Conservation (phyloP, 2,797 vertebrate species). For the Hylomyscus alleni region DNA sequence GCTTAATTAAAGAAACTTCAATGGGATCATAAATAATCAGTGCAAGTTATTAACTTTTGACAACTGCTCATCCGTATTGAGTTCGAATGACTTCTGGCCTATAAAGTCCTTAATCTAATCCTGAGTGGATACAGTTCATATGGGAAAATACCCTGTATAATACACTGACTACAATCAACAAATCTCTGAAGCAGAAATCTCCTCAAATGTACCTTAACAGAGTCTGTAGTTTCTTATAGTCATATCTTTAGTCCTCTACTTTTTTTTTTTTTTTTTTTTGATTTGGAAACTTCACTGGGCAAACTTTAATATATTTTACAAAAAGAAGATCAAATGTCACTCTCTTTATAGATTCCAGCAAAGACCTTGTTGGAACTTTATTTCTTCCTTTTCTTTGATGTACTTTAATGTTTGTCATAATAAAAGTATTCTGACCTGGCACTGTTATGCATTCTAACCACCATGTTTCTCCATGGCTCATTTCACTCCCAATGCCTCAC, state of each 20-base stretch:
- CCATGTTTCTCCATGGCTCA: neutral
- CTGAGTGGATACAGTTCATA: slow-evolving; percentile 71
- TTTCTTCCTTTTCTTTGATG: neutral
- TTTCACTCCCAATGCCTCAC: neutral
- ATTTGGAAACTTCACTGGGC: neutral
- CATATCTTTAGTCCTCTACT: neutral
- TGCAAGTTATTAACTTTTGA: slow-evolving; percentile 84
- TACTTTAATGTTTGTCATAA: slow-evolving; percentile 19
- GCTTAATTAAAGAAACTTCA: slow-evolving; percentile 86
- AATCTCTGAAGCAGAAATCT: slow-evolving; percentile 72
- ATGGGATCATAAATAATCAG: slow-evolving; percentile 83
- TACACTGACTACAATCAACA: slow-evolving; percentile 67
- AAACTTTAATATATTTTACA: slow-evolving; percentile 5
- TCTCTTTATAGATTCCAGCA: neutral
- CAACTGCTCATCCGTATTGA: slow-evolving; percentile 81
- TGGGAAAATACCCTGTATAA: slow-evolving; percentile 65
- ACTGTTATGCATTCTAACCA: neutral
- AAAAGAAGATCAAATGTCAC: slow-evolving; percentile 57
- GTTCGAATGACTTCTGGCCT: slow-evolving; percentile 82
- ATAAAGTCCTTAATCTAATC: slow-evolving; percentile 82
- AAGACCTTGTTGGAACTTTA: neutral
- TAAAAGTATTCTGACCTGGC: neutral
- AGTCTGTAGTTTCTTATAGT: slow-evolving; percentile 58
- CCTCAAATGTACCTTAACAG: slow-evolving; percentile 27
- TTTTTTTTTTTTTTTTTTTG: slow-evolving; percentile 44